Base-by-base conservation (phyloP, 2,888 invertebrate species). In the Thecocarcelia acutangulata region DNA sequence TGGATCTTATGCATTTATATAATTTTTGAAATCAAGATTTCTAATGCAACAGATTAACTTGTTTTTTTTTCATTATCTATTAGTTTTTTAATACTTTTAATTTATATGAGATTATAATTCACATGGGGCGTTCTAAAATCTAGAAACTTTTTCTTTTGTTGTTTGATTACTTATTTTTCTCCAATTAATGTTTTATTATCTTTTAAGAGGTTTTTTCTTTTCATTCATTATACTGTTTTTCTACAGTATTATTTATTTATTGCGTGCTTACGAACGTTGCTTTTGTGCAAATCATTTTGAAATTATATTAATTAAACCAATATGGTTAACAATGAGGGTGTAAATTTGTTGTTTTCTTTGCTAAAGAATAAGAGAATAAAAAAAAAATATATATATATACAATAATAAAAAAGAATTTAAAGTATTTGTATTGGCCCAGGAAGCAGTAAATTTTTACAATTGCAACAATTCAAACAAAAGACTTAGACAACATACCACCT, bases 311-410 rank as follows among this genome's bases (percentile, higher is more conserved):
- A 69, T 68, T 61, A 56, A 37, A 37, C 17, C 58, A 42, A 46
- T 40, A 11, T 58, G 50, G 15, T 33, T 24, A 52, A 21, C 69
- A 68, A 52, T 37, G 66, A 46, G 58, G 78, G 73, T 73, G 78
- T 79, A 46, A 59, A 66, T 63, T 61, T 61, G 42, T 19, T 19
- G n/a, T 76, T 52, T 76, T 54, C 17, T 46, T 63, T 9, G 24
- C 3, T 19, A 28, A 11, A 50, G 11, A 48, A 48, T 70, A 19
- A 28, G 15, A 4, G 21, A 48, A 12, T 5, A 4, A 17, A 15
- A 17, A 28, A 15, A 15, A 12, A 28, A 17, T 12, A n/a, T 63
- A 17, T 37, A 68, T 9, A 13, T 21, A 28, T 37, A 46, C 33
- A 58, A 48, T 15, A 28, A 61, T 28, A 56, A 21, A 50, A 2